Evolutionary conservation across 2,888 invertebrate species (phyloP), one percentile per base, ranked within the genome.

Genomic region (Lissonota sp.): DNA sequence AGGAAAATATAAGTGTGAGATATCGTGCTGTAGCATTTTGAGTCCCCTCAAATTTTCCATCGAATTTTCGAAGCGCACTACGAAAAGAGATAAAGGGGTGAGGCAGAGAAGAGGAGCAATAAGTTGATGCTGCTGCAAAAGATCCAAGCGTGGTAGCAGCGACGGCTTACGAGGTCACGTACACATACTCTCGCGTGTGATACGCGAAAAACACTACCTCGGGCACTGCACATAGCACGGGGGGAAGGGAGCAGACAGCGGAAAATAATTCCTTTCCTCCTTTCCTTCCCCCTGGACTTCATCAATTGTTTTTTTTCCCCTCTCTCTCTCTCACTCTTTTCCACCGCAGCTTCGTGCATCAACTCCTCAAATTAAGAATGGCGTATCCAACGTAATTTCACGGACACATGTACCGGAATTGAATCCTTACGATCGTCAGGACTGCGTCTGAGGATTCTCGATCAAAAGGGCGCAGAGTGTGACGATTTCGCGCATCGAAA

Each of bases 91-190:
- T 37, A 39, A 75, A 58, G 64, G 57, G 26, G n/a, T n/a, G 44
- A 42, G 1, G 49, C 37, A 49, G 58, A 37, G 16, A 64, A 58
- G 8, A 40, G 55, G 55, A 49, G 37, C 46, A 5, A 73, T 64
- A 72, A 26, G n/a, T 26, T 16, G 46, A 64, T 39, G 69, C 53
- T 60, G 67, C 53, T 63, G 69, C 26, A 69, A 62, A 57, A 16
- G 58, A 71, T 76, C 62, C 84, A 86, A 86, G 84, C 85, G 85
- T 87, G 86, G 88, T 88, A 89, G 88, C 88, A 83, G 37, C 63
- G 84, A 86, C 86, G 87, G 87, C 85, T 84, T 87, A 86, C 87
- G 87, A 88, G 87, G 87, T 88, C 89, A 89, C 88, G 88, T 88
- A 87, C 86, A 81, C 82, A 84, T 85, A 55, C 78, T 78, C 82